phyloP scores from a whole-genome alignment of 2,113 vertebrate species.

The Sterna hirundo region DNA sequence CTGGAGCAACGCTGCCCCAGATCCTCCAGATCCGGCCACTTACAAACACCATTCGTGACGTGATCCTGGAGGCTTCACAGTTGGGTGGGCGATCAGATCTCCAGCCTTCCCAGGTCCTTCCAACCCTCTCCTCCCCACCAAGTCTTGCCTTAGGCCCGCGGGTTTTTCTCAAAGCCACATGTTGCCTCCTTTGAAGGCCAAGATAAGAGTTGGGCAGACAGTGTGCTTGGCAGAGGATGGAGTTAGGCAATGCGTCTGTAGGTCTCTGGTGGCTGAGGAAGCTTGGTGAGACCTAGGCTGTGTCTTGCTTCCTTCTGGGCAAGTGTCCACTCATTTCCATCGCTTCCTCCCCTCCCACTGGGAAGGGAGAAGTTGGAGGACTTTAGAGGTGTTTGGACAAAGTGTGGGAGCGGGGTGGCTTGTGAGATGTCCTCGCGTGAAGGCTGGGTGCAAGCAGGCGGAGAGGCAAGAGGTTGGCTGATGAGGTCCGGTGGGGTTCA shows the following conservation, averaged over 20 bases:
- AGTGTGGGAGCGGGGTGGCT: background rate
- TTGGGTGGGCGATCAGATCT: background rate
- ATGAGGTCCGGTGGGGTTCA: background rate
- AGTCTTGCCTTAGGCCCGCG: background rate
- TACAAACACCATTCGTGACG: accelerated
- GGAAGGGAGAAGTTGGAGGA: background rate
- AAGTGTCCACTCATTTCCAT: background rate
- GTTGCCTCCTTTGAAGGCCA: background rate
- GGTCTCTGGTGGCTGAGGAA: background rate
- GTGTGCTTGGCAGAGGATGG: background rate
- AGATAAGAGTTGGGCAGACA: background rate
- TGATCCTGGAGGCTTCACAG: background rate
- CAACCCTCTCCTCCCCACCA: background rate
- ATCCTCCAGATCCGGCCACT: background rate
- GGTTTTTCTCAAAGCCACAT: background rate
- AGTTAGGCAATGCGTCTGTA: background rate
- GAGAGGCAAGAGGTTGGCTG: background rate
- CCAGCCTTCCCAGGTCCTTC: background rate
- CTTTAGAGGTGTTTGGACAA: background rate
- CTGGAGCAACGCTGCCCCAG: background rate
- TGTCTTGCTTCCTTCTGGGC: background rate
- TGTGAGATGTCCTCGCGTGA: background rate
- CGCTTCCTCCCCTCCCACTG: background rate
- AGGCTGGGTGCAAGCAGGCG: no score
- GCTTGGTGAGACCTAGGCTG: background rate